These are phyloP conservation scores for Manis crassicaudata DNA, from an alignment of 2,797 vertebrate genomes.

Conservation along the genomic window DNA sequence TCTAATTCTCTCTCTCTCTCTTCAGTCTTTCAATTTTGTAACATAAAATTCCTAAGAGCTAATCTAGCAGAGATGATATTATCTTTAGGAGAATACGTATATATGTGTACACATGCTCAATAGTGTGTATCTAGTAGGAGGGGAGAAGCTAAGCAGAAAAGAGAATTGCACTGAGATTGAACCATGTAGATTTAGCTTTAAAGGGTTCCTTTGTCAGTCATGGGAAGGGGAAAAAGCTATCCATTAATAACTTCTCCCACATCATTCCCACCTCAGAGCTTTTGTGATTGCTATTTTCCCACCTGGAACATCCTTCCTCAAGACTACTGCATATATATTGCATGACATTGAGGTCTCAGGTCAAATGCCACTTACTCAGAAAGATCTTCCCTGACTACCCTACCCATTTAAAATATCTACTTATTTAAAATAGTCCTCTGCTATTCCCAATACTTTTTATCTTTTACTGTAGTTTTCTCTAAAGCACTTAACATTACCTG, in stretches of 20 bases:
- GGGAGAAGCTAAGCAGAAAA: not conserved
- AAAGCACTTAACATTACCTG: not conserved
- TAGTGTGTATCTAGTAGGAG: not conserved
- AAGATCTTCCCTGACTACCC: not conserved
- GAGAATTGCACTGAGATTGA: not conserved
- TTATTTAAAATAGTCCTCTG: not conserved
- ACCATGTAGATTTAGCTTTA: not conserved
- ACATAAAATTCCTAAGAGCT: constrained; percentile 30
- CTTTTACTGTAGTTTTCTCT: constrained; percentile 1
- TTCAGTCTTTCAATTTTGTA: constrained; percentile 11
- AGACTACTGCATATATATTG: not conserved
- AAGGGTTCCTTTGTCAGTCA: not conserved
- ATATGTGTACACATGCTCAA: not conserved
- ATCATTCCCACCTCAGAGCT: not conserved
- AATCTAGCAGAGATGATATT: not conserved
- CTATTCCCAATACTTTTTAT: not conserved
- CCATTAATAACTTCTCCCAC: not conserved
- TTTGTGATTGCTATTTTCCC: not conserved
- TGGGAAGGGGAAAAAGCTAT: not conserved
- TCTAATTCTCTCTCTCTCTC: not conserved
- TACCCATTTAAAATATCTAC: not conserved
- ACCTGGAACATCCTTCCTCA: not conserved
- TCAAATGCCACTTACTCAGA: not conserved
- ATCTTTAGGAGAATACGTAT: not conserved
- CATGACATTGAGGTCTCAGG: not conserved